Conservation (phyloP, 23 tunicate species). For the Phallusia fumigata region DNA sequence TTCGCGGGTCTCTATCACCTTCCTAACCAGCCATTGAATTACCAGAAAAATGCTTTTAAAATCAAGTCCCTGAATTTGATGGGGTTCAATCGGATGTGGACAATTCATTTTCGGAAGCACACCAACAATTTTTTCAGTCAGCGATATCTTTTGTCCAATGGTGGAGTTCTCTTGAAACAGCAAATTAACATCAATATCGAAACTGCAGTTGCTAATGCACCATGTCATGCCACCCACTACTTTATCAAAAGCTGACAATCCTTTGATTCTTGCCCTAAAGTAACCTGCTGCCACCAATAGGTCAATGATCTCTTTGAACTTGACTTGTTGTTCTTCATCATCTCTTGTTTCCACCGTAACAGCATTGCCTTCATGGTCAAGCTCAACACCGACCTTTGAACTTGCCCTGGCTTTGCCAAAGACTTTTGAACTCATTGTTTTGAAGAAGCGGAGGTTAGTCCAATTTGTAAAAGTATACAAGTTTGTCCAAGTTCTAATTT, state of each 20-base stretch:
- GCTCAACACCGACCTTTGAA: slow-evolving; percentile 71
- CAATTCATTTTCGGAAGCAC: slow-evolving; percentile 84
- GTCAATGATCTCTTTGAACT: slow-evolving; percentile 67
- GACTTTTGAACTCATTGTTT: slow-evolving; percentile 12
- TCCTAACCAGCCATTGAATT: slow-evolving; percentile 92
- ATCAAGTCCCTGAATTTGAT: slow-evolving; percentile 96
- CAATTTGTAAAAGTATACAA: too few species aligned
- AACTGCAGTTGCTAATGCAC: slow-evolving; percentile 86
- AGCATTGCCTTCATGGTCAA: slow-evolving; percentile 78
- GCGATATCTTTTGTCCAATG: slow-evolving; percentile 89
- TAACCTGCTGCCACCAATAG: slow-evolving; percentile 90
- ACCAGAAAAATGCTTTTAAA: slow-evolving; percentile 94
- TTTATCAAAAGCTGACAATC: slow-evolving; percentile 86
- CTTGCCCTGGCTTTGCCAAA: slow-evolving; percentile 68
- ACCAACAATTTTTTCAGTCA: slow-evolving; percentile 90
- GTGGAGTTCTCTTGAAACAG: slow-evolving; percentile 95
- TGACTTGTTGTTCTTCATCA: slow-evolving; percentile 74
- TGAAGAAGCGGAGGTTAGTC: too few species aligned
- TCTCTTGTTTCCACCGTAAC: slow-evolving; percentile 78
- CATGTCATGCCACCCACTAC: slow-evolving; percentile 97
- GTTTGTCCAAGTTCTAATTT: too few species aligned
- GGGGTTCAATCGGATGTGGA: slow-evolving; percentile 87
- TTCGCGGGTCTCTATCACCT: slow-evolving; percentile 90
- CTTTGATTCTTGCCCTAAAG: slow-evolving; percentile 91
- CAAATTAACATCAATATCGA: slow-evolving; percentile 85